Evolutionary conservation across 2,113 vertebrate species (phyloP), one percentile per base, ranked within the genome.

Genomic region (Pangasianodon gigas): DNA sequence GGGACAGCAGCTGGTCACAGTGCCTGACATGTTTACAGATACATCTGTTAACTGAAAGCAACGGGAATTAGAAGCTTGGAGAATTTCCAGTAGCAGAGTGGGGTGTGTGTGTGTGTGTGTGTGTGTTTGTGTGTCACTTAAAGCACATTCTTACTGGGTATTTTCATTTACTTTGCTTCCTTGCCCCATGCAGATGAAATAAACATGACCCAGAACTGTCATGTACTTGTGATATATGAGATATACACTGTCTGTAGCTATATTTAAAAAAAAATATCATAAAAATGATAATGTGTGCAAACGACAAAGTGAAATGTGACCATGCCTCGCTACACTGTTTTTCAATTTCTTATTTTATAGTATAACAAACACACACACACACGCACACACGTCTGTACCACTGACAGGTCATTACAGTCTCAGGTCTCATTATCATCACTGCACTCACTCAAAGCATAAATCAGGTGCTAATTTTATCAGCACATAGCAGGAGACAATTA

Each of bases 401-500:
- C 44, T 84, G 51, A 77, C 79, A 58, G 88, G 54, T 37, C 62
- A 54, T 87, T 84, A 74, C 74, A n/a, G 51, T 69, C 51, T 32
- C 58, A 46, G 52, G 56, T 46, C 41, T 87, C 24, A 19, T 77
- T 77, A 77, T 54, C 84, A n/a, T 77, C 32, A n/a, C n/a, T 75
- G 19, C 69, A 87, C 37, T 56, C 19, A 29, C 71, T 26, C 19
- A 16, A 37, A 74, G 9, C 8, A 46, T 51, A 51, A 32, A 44
- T 51, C 82, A 32, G 32, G 26, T 37, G 82, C 77, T 54, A 71
- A 74, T 75, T 92, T 93, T 92, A 92, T 71, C 88, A 85, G 88
- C 93, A 90, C 92, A 88, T 88, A 89, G 54, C 82, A 75, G 2
- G 41, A 91, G 87, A 90, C 89, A 79, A 90, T 92, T 94, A 92